These are phyloP conservation scores for Brotula barbata DNA, from an alignment of 2,797 vertebrate genomes.

Conservation along the genomic window DNA sequence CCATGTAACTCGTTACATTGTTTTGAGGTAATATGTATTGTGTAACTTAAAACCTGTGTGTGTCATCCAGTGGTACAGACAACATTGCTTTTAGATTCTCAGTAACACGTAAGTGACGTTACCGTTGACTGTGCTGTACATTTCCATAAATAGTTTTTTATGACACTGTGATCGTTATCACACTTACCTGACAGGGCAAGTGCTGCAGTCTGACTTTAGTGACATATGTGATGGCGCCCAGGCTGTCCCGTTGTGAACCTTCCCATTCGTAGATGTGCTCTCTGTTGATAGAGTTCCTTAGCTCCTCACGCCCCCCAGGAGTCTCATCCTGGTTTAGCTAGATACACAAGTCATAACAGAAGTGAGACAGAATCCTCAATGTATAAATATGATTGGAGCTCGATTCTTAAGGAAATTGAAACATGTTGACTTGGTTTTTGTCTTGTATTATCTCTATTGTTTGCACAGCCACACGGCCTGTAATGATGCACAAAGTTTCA, in stretches of 20 bases:
- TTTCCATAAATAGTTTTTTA: constrained; percentile 27
- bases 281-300: constrained; percentile 86
- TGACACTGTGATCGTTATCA: background rate
- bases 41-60: constrained; percentile 48
- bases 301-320: constrained; percentile 75
- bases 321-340: constrained; percentile 60
- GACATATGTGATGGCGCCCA: constrained; percentile 84
- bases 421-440: constrained; percentile 10
- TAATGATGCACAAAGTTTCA: background rate
- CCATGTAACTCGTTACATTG: constrained; percentile 34
- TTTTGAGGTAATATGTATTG: constrained; percentile 55
- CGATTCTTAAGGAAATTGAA: constrained; percentile 9
- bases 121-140: constrained; percentile 17
- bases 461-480: constrained; percentile 3
- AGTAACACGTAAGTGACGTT: too few relatives aligned
- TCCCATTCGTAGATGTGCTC: constrained; percentile 86
- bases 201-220: constrained; percentile 93
- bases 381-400: constrained; percentile 25
- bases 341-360: constrained; percentile 17
- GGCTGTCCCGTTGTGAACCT: constrained; percentile 83
- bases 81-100: too few relatives aligned
- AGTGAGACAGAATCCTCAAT: constrained; percentile 1
- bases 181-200: constrained; percentile 89
- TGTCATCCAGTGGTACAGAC: constrained; percentile 53
- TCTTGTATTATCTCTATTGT: constrained; percentile 8